A percentile compares a stretch with the other conserved stretches of the same genome.
Evolutionary conservation across 2,797 vertebrate genomes (phyloP).

Genomic region (Hydrocynus forskahlii): DNA sequence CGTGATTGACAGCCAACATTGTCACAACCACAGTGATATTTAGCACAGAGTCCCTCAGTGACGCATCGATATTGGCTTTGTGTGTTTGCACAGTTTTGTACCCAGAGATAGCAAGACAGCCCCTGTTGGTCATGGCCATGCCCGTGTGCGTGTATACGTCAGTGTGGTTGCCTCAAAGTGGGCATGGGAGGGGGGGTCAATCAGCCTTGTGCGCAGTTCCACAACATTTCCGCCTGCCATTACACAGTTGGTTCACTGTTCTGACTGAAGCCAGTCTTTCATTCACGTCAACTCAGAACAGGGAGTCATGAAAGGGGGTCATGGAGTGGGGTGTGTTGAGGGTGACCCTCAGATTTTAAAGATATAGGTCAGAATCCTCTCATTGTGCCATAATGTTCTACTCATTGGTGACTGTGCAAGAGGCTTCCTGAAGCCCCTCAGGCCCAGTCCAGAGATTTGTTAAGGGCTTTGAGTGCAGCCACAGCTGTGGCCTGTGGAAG

Average conservation of each 20-base stretch:
- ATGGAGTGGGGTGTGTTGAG: constrained; percentile 43
- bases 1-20: constrained; percentile 33
- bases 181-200: constrained; percentile 65
- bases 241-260: constrained; percentile 79
- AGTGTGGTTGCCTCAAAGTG: constrained; percentile 36
- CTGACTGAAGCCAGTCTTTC: constrained; percentile 76
- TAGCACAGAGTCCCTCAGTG: constrained; percentile 43
- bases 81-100: constrained; percentile 59
- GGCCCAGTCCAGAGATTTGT: constrained; percentile 65
- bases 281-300: constrained; percentile 65
- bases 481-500: constrained; percentile 65
- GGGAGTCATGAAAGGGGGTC: constrained; percentile 50
- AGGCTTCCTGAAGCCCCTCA: constrained; percentile 48
- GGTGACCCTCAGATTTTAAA: constrained; percentile 79
- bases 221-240: constrained; percentile 67
- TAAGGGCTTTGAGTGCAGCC: constrained; percentile 53
- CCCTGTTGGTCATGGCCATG: constrained; percentile 43
- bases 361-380: constrained; percentile 73
- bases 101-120: constrained; percentile 61
- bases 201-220: constrained; percentile 80
- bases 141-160: constrained; percentile 57
- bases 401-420: constrained; percentile 38
- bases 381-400: constrained; percentile 53
- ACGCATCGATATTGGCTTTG: constrained; percentile 62
- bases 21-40: constrained; percentile 51